phyloP scores from a whole-genome alignment of 2,113 vertebrate species.

The Myotis davidii region DNA sequence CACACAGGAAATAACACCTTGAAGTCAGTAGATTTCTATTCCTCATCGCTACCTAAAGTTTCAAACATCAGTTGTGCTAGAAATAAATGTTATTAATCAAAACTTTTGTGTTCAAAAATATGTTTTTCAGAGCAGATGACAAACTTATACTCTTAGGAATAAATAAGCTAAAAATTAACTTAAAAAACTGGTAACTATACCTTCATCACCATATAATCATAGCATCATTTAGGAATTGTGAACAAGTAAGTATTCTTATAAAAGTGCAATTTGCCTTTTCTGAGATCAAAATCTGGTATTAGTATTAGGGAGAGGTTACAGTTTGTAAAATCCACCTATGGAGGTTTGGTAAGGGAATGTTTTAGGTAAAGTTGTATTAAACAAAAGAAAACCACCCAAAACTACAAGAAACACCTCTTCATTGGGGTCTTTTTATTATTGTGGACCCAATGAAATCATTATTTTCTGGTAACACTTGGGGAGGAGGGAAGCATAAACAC shows the following conservation, averaged over 20 bases:
- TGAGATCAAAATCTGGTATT: not conserved
- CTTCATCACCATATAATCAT: not conserved
- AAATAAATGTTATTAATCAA: conserved; percentile 59
- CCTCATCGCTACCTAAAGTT: not conserved
- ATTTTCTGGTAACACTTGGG: not conserved
- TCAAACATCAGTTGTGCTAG: not conserved
- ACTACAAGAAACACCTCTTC: not conserved
- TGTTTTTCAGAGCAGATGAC: not conserved
- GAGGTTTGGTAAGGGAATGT: not conserved
- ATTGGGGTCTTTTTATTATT: not conserved
- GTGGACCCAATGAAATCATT: not conserved
- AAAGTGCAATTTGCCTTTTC: not conserved
- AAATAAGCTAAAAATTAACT: conserved; percentile 11
- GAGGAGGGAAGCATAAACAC: not conserved
- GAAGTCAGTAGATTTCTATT: not conserved
- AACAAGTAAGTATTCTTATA: not conserved
- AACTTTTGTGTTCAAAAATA: conserved; percentile 26
- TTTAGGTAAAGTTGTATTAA: not conserved
- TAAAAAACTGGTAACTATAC: not conserved
- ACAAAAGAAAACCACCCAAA: not conserved
- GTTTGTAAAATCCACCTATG: not conserved
- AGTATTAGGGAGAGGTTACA: not conserved
- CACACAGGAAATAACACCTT: not conserved
- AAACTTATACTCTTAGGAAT: not conserved
- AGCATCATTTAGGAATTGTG: not conserved